Conservation (phyloP, 1,140 invertebrate species). For the Drosophila dunni region DNA sequence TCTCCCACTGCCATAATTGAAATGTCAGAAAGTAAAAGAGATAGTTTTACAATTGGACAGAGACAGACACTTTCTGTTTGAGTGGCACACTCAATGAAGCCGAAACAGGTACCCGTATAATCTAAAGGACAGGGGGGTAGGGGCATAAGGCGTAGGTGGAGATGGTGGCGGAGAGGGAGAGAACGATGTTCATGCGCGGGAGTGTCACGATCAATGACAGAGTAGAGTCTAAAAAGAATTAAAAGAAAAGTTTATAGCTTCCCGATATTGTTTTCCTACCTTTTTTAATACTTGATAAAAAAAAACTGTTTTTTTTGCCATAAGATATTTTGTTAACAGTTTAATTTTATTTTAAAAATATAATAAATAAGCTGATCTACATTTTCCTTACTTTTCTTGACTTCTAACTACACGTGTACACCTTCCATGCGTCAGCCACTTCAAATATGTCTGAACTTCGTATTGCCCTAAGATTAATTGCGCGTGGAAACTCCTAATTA, state of each 20-base stretch:
- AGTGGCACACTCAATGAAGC: conserved; percentile 68
- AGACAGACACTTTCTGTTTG: conserved; percentile 29
- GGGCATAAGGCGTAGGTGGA: conserved; percentile 16
- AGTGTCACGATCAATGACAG: not conserved
- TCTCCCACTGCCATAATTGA: conserved; percentile 60
- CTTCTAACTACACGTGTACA: conserved; percentile 6
- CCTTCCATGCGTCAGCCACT: conserved; percentile 15
- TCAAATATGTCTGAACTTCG: conserved; percentile 43
- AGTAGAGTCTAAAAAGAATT: not conserved
- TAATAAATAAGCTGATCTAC: not conserved
- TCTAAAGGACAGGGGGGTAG: conserved; percentile 1
- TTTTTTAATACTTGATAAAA: too few relatives aligned
- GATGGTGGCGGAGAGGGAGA: not conserved
- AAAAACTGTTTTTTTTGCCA: too few relatives aligned
- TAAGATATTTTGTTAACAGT: too few relatives aligned
- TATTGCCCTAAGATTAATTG: conserved; percentile 73
- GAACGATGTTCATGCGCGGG: not conserved
- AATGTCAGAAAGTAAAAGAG: conserved; percentile 59
- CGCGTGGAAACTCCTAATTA: conserved; percentile 78
- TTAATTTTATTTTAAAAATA: too few relatives aligned
- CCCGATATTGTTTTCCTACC: too few relatives aligned
- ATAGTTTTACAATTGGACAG: conserved; percentile 1
- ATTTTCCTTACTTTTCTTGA: not conserved
- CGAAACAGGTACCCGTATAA: conserved; percentile 65
- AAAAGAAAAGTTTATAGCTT: too few relatives aligned